phyloP scores from a whole-genome alignment of 2,797 vertebrate species.

The Poliocrania exsul region DNA sequence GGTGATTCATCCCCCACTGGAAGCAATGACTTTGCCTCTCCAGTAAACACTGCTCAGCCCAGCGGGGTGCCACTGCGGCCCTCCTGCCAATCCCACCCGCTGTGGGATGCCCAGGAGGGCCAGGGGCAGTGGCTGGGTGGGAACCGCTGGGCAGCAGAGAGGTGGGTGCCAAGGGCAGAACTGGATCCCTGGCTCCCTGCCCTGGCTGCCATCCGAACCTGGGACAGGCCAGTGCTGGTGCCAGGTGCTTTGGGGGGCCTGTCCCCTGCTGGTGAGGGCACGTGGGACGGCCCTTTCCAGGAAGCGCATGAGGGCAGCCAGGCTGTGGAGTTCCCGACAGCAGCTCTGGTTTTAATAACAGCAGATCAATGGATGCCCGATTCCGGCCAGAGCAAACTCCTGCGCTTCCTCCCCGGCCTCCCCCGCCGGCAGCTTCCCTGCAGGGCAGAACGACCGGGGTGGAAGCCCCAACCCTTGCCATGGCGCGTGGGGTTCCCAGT shows the following conservation, averaged over 20 bases:
- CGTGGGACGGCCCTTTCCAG: slow-evolving; percentile 66
- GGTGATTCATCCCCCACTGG: slow-evolving; percentile 60
- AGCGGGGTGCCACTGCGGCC: not conserved
- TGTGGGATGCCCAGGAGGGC: not conserved
- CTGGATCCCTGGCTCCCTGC: not conserved
- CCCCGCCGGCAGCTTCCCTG: not conserved
- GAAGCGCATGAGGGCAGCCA: slow-evolving; percentile 58
- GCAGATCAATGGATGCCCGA: slow-evolving; percentile 62
- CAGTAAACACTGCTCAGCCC: slow-evolving; percentile 25
- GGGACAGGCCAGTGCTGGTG: rapidly evolving
- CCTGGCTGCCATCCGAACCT: rapidly evolving
- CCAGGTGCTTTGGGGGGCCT: not conserved
- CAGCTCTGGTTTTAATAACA: slow-evolving; percentile 71
- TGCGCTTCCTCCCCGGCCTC: not conserved
- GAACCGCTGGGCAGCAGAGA: not conserved
- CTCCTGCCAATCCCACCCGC: not conserved
- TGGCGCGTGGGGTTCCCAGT: rapidly evolving
- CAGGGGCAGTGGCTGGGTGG: rapidly evolving
- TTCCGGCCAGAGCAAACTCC: slow-evolving; percentile 41
- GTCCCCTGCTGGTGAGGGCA: not conserved
- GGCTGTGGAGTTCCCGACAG: slow-evolving; percentile 75
- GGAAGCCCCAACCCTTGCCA: not conserved
- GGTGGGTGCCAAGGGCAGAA: rapidly evolving
- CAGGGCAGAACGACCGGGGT: not conserved
- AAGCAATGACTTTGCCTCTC: slow-evolving; percentile 46